A percentile compares a stretch with the other conserved stretches of the same genome.
Conservation (phyloP, 1,140 invertebrate genomes). For the Globodera rostochiensis region DNA sequence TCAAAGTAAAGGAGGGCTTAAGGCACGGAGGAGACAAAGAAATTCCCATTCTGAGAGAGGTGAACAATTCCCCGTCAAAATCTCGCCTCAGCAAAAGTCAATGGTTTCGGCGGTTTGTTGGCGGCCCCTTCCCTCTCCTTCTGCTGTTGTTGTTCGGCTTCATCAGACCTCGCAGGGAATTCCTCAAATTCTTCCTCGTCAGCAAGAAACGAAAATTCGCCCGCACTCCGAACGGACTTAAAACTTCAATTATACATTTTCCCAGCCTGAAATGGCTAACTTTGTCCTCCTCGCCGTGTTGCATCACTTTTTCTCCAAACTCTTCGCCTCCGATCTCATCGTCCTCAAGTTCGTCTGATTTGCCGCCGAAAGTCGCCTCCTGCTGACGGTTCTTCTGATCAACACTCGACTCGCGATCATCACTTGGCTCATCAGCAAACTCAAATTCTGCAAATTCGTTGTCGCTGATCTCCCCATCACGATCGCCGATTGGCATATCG, state of each 20-base stretch:
- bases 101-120: conserved; percentile 61
- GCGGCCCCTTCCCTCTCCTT: conserved; percentile 34
- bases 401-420: background rate
- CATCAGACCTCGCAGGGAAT: conserved; percentile 36
- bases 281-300: background rate
- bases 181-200: conserved; percentile 73
- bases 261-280: background rate
- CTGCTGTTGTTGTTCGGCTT: conserved; percentile 31
- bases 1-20: conserved; percentile 12
- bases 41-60: too few species aligned
- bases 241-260: background rate
- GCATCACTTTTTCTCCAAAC: background rate
- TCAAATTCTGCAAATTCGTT: conserved; percentile 97
- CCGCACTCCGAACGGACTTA: conserved; percentile 33
- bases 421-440: conserved; percentile 73
- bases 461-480: conserved; percentile 71
- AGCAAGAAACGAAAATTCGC: conserved; percentile 45
- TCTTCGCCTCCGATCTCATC: conserved; percentile 12
- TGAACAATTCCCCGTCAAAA: conserved; percentile 2
- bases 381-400: background rate
- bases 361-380: background rate
- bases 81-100: conserved; percentile 83
- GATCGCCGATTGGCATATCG: background rate
- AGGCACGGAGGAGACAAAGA: too few species aligned
- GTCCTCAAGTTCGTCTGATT: conserved; percentile 3